A percentile compares a stretch with the other conserved stretches of the same genome.
Conservation (phyloP, 2,888 invertebrate genomes). For the Erpobdella octoculata region DNA sequence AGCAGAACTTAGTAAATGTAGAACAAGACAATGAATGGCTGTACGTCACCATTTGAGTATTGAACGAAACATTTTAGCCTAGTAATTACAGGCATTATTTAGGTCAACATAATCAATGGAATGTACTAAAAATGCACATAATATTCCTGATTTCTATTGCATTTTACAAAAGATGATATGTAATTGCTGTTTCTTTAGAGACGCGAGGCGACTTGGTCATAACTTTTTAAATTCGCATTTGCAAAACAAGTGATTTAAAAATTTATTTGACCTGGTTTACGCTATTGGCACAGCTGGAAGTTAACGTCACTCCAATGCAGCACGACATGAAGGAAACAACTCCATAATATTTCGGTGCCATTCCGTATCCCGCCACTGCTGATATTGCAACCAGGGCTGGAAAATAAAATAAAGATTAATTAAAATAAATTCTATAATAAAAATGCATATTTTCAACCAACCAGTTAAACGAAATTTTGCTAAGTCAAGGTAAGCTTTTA, state of each 20-base stretch:
- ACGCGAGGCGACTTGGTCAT: no score
- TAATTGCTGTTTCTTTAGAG: no score
- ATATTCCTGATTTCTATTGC: no score
- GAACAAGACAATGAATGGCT: no score
- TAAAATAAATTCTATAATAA: neutral
- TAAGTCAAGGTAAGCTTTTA: neutral
- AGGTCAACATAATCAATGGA: no score
- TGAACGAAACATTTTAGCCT: no score
- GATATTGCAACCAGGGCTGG: neutral
- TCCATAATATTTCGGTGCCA: neutral
- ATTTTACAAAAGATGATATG: no score
- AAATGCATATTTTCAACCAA: neutral
- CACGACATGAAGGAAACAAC: neutral
- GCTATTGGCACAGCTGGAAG: slow-evolving; percentile 5
- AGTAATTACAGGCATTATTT: no score
- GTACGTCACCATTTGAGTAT: no score
- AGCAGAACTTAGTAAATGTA: no score
- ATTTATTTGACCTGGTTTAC: neutral
- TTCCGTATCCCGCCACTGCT: neutral
- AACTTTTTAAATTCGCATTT: no score
- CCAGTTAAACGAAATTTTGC: neutral
- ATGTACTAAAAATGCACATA: no score
- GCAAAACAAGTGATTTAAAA: neutral
- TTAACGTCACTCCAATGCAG: neutral
- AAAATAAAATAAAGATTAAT: neutral